Evolutionary conservation across 2,797 vertebrate species (phyloP).

Genomic region (Sebastolobus alascanus): DNA sequence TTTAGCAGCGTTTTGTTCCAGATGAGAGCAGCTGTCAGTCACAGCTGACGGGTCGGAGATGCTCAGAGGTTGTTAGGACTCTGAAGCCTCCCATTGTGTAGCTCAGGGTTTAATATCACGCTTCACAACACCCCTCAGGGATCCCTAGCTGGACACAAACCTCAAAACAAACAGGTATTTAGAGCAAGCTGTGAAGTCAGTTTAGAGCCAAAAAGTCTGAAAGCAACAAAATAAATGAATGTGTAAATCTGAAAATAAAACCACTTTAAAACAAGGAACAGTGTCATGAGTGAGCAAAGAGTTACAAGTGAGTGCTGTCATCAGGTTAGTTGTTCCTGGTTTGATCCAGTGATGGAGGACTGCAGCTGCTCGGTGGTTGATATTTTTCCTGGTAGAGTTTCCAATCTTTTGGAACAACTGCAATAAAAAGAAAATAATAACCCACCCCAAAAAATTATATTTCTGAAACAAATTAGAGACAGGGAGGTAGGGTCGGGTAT

Average conservation of each 20-base stretch:
- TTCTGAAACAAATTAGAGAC: background rate
- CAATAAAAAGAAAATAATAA: too few relatives aligned
- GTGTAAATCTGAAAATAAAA: background rate
- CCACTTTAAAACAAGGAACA: background rate
- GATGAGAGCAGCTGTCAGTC: constrained; percentile 64
- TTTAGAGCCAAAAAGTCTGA: background rate
- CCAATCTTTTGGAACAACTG: background rate
- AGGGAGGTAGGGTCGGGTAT: background rate
- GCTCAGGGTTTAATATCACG: constrained; percentile 70
- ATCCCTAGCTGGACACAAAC: constrained; percentile 41
- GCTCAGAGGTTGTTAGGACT: constrained; percentile 60
- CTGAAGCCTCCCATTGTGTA: constrained; percentile 42
- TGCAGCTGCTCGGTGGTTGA: background rate
- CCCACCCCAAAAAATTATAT: background rate
- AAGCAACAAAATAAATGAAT: background rate
- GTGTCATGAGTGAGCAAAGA: background rate
- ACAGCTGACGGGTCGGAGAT: constrained; percentile 45
- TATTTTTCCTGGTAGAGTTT: background rate
- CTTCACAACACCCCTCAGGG: constrained; percentile 57
- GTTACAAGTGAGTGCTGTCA: background rate
- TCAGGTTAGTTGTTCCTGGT: background rate
- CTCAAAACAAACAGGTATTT: constrained; percentile 42
- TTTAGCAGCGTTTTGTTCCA: constrained; percentile 49
- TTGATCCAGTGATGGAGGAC: background rate
- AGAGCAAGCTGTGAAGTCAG: background rate